Conservation (phyloP, 2,888 invertebrate species). For the Charanyca ferruginea region DNA sequence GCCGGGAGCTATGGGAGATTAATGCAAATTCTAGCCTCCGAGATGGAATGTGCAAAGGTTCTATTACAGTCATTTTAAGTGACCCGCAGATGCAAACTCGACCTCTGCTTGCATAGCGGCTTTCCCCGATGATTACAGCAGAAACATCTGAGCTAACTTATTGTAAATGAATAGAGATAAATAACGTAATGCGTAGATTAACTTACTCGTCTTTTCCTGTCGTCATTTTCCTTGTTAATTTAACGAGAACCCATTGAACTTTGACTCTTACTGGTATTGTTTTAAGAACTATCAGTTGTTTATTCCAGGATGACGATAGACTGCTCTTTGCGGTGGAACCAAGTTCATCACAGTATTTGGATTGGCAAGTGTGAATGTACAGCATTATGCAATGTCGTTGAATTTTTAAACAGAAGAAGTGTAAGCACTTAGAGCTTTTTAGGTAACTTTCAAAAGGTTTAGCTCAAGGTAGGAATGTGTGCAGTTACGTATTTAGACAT, state of each 20-base stretch:
- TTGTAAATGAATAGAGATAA: slow-evolving; percentile 37
- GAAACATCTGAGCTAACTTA: slow-evolving; percentile 23
- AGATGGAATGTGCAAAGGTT: slow-evolving; percentile 25
- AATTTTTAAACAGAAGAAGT: slow-evolving; percentile 29
- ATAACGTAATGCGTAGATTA: slow-evolving; percentile 35
- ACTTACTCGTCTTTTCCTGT: slow-evolving; percentile 37
- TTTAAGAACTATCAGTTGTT: slow-evolving; percentile 18
- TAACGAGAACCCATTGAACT: slow-evolving; percentile 28
- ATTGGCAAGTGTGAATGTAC: slow-evolving; percentile 58
- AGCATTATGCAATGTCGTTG: slow-evolving; percentile 54
- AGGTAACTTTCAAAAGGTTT: slow-evolving; percentile 38
- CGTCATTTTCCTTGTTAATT: slow-evolving; percentile 46
- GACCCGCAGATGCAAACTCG: slow-evolving; percentile 43
- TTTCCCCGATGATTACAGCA: slow-evolving; percentile 47
- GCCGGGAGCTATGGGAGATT: slow-evolving; percentile 44
- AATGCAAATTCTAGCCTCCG: slow-evolving; percentile 48
- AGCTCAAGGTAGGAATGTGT: slow-evolving; percentile 36
- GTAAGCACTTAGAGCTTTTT: slow-evolving; percentile 27
- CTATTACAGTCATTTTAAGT: slow-evolving; percentile 44
- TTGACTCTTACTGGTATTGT: slow-evolving; percentile 31
- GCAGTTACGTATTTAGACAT: slow-evolving; percentile 5
- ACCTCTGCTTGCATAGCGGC: slow-evolving; percentile 44
- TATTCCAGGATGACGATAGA: slow-evolving; percentile 1
- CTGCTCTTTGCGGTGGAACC: slow-evolving; percentile 1
- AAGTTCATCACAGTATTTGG: slow-evolving; percentile 58